Conservation (phyloP, 2,888 invertebrate genomes). For the Ypsolopha scabrella region DNA sequence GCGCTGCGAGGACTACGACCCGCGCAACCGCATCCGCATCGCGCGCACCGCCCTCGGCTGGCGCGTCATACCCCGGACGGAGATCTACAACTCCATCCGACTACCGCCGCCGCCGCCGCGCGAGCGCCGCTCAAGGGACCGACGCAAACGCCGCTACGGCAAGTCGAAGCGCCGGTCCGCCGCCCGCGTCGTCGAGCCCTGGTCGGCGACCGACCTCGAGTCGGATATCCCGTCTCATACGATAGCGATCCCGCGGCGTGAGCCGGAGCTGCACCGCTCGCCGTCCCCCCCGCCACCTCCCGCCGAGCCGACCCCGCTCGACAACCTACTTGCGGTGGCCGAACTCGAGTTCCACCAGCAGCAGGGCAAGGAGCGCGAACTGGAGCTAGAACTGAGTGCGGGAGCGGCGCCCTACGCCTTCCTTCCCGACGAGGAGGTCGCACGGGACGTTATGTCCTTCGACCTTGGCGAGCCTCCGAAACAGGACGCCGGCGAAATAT, state of each 20-base stretch:
- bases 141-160: constrained; percentile 20
- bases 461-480: constrained; percentile 43
- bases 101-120: constrained; percentile 29
- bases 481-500: not conserved
- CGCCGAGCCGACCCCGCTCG: constrained; percentile 66
- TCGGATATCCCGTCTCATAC: constrained; percentile 73
- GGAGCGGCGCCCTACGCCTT: constrained; percentile 30
- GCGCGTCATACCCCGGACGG: constrained; percentile 85
- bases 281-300: constrained; percentile 45
- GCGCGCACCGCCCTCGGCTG: constrained; percentile 86
- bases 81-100: constrained; percentile 66
- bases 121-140: constrained; percentile 14
- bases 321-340: constrained; percentile 74
- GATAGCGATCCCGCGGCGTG: constrained; percentile 56
- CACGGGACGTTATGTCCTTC: constrained; percentile 44
- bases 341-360: constrained; percentile 75
- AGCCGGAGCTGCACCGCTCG: constrained; percentile 29
- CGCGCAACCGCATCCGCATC: constrained; percentile 84
- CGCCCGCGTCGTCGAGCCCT: constrained; percentile 21
- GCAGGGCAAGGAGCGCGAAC: constrained; percentile 64
- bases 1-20: constrained; percentile 89
- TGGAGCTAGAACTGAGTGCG: constrained; percentile 18
- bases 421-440: constrained; percentile 21
- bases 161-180: constrained; percentile 9
- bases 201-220: constrained; percentile 44